Evolutionary conservation across 2,888 invertebrate genomes (phyloP), one percentile per base, ranked within the genome.

Genomic region (Ceraclea dissimilis): DNA sequence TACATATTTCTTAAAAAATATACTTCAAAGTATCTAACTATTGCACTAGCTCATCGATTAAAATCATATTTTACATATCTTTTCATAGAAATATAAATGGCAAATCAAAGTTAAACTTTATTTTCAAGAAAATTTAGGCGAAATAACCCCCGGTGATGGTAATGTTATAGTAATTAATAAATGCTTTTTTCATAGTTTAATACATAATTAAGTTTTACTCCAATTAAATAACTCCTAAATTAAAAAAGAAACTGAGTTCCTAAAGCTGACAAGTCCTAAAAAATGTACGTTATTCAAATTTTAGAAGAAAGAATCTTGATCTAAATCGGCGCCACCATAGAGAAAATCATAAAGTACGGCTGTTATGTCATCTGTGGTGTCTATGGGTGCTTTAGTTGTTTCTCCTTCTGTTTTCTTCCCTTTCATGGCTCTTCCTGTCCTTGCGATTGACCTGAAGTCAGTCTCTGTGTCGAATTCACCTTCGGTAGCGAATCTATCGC

Each of bases 311-410:
- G 60, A 57, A 16, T 83, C 83, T 52, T 80, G 73, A 64, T 82
- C 82, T 13, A 39, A 39, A 13, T 77, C 77, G 59, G 78, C 80
- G 21, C 75, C 76, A 4, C 81, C 81, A 62, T 82, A 83, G 54
- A 84, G 74, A 69, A 82, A 83, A 67, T 84, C 83, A 66, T 82
- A 83, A 55, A 83, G 72, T 60, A 81, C 80, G 2, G 79, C 75
- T 1, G 80, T 79, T 70, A 83, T 74, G 8, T 80, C 79, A 34
- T 76, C 75, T 52, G 71, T 68, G 13, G 62, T 63, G 69, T 70
- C 65, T 71, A 71, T 33, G 70, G 76, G 66, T 74, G 75, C 21
- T 67, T 68, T n/a, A 71, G 64, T 0, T 70, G 68, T 26, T 44
- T 39, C 5, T 71, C 69, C 18, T 16, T 39, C 39, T 8, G 8